A percentile compares a stretch with the other conserved stretches of the same genome.
phyloP scores from a whole-genome alignment of 2,797 vertebrate genomes.

The Melanitta fusca region DNA sequence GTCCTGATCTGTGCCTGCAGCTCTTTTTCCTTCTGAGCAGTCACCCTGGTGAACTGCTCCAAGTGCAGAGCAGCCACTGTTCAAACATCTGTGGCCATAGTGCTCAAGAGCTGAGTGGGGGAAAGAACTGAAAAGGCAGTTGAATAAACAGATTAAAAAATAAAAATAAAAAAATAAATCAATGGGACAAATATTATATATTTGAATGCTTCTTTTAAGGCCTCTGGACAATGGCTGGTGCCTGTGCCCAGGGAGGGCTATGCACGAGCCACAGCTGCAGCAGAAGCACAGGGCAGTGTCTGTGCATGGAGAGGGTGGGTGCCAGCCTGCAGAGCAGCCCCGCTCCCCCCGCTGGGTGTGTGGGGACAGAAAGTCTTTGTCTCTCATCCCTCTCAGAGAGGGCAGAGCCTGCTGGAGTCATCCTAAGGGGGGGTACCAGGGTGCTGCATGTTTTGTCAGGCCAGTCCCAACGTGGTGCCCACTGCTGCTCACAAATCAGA shows the following conservation, averaged over 20 bases:
- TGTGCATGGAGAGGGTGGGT: background rate
- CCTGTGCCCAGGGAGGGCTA: background rate
- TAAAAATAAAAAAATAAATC: background rate
- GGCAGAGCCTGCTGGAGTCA: background rate
- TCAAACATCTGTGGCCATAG: slow-evolving; percentile 70
- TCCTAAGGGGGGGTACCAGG: rapidly evolving
- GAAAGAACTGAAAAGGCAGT: slow-evolving; percentile 34
- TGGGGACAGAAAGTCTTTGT: slow-evolving; percentile 13
- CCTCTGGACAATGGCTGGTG: slow-evolving; percentile 33
- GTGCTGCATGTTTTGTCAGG: rapidly evolving
- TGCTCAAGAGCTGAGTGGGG: slow-evolving; percentile 40
- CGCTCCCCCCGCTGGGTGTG: background rate
- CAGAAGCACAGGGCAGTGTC: slow-evolving; percentile 38
- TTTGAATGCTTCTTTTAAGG: slow-evolving; percentile 61
- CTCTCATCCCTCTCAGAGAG: background rate
- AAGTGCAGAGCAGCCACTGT: slow-evolving; percentile 42
- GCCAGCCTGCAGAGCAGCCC: background rate
- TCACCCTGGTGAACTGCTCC: slow-evolving; percentile 27
- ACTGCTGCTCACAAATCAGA: rapidly evolving
- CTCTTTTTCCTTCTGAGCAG: slow-evolving; percentile 1
- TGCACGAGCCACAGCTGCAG: slow-evolving; percentile 39
- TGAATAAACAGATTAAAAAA: slow-evolving; percentile 58
- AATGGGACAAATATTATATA: slow-evolving; percentile 31
- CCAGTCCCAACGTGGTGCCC: rapidly evolving
- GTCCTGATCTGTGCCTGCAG: background rate